Evolutionary conservation across 1,140 invertebrate species (phyloP).

Genomic region (Drosophila punjabiensis): DNA sequence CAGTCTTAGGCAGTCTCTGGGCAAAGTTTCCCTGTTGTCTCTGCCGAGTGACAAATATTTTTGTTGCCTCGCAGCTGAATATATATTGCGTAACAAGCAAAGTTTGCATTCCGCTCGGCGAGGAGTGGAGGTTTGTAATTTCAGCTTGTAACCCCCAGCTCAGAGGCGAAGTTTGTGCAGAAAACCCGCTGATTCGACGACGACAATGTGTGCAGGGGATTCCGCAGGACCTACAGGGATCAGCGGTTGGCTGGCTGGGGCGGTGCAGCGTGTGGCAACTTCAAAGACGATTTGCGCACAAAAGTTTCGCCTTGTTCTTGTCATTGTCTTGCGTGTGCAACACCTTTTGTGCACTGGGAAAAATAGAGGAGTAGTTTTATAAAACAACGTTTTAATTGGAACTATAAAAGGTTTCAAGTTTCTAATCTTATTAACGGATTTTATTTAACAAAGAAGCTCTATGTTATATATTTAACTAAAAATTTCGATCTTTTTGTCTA

Average conservation of each 20-base stretch:
- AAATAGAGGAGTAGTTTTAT: background rate
- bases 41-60: conserved; percentile 69
- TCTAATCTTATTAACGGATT: no score
- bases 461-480: no score
- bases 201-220: conserved; percentile 40
- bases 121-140: conserved; percentile 44
- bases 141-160: conserved; percentile 42
- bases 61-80: conserved; percentile 47
- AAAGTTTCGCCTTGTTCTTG: conserved; percentile 16
- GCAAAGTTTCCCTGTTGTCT: conserved; percentile 28
- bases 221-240: conserved; percentile 22
- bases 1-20: conserved; percentile 12
- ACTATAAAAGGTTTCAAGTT: no score
- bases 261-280: conserved; percentile 7
- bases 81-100: conserved; percentile 63
- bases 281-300: conserved; percentile 24
- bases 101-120: conserved; percentile 50
- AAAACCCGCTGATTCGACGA: conserved; percentile 51
- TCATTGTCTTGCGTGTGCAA: conserved; percentile 6
- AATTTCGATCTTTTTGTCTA: no score
- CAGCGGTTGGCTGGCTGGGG: background rate
- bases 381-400: no score
- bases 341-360: conserved; percentile 3
- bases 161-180: conserved; percentile 27
- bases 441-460: no score